A percentile compares a stretch with the other conserved stretches of the same genome.
Conservation (phyloP, 2,797 vertebrate species). For the Dromococcyx pavoninus region DNA sequence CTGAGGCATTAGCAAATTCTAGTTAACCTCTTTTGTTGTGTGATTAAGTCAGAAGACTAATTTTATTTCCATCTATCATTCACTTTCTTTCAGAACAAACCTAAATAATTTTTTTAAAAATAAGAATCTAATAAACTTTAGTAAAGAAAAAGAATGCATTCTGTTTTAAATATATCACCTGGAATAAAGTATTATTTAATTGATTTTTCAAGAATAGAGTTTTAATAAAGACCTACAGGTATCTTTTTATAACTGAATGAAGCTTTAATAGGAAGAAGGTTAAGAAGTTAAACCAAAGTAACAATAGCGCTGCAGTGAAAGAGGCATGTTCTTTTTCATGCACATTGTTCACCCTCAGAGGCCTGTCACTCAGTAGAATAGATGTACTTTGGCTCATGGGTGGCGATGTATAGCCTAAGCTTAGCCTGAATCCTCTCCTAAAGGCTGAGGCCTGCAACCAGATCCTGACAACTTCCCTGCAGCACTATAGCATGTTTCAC, state of each 20-base stretch:
- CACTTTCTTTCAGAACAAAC: not conserved
- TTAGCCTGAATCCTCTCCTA: conserved; percentile 72
- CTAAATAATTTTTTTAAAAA: not conserved
- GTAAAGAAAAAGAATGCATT: not conserved
- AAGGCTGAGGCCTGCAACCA: conserved; percentile 65
- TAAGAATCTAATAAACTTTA: not conserved
- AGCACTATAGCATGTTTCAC: conserved; percentile 52
- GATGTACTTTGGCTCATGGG: conserved; percentile 76
- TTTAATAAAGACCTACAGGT: conserved; percentile 33
- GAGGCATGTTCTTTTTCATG: conserved; percentile 69
- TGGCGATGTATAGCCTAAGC: conserved; percentile 69
- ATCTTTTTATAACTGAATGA: conserved; percentile 32
- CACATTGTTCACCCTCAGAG: conserved; percentile 54
- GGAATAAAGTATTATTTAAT: not conserved
- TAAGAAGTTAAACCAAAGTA: conserved; percentile 77
- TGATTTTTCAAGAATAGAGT: not conserved
- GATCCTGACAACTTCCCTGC: conserved; percentile 61
- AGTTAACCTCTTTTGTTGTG: not conserved
- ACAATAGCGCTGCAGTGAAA: conserved; percentile 70
- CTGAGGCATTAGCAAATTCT: not conserved
- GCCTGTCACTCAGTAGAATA: conserved; percentile 75
- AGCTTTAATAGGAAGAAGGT: conserved; percentile 65
- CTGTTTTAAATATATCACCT: not conserved
- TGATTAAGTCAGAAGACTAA: not conserved
- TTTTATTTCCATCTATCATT: not conserved